Evolutionary conservation across 1,140 invertebrate genomes (phyloP), one percentile per base, ranked within the genome.

Genomic region (Neuroterus valhalla): DNA sequence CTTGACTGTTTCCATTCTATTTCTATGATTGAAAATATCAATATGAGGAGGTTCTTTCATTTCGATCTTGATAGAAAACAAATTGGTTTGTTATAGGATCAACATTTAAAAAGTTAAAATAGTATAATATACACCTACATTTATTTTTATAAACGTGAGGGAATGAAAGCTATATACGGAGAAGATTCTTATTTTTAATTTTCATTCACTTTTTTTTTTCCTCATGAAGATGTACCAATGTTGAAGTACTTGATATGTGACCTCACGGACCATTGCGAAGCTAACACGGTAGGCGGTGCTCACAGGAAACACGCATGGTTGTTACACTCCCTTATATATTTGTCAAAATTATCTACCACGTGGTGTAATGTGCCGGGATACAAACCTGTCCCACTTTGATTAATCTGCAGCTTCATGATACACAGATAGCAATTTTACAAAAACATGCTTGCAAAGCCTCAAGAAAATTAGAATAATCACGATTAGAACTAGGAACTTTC

Each of bases 271-370:
- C 52, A 62, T 62, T 62, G 52, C 52, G 23, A 62, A 23, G 31
- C 52, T 31, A 62, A 62, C 52, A 62, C 52, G 52, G 31, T 62
- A 62, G 52, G 52, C 52, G 52, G 52, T 31, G 52, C 52, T 50
- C 48, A 62, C 52, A 62, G 52, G 52, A 62, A 23, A 62, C 52
- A 62, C 52, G 52, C 52, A 62, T 31, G 23, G 52, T 62, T 62
- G 23, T 62, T 62, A 15, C 52, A 38, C 52, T 62, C 52, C 52
- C 52, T 31, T 62, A 26, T 62, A 31, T 23, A 62, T 62, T 62
- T 62, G 52, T 62, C 52, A 62, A 62, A 62, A 62, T 62, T 62
- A 62, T 62, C 52, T 62, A 12, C 52, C 52, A 62, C 52, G 52
- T 62, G 52, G 52, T 26, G 31, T 3, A 62, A 62, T 14, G 52